Conservation (phyloP, 1,140 invertebrate genomes). For the Ceratitis capitata region DNA sequence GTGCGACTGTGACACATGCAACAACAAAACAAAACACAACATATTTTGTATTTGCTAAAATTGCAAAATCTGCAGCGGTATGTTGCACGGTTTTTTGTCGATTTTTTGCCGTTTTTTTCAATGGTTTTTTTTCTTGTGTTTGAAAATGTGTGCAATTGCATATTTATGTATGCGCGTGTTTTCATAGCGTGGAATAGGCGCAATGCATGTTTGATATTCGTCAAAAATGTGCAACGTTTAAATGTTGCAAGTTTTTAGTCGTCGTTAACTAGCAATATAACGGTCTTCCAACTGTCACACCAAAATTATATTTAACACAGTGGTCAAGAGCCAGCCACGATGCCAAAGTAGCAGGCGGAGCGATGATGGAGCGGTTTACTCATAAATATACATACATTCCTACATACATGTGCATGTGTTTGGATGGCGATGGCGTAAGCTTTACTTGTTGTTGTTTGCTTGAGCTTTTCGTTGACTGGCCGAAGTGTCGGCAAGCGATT, state of each 20-base stretch:
- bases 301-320: conserved; percentile 21
- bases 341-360: neutral
- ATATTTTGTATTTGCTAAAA: conserved; percentile 24
- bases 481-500: neutral
- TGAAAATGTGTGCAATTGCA: neutral
- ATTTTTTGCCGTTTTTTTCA: too few species aligned
- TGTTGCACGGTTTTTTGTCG: neutral
- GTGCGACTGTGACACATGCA: conserved; percentile 18
- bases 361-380: too few species aligned
- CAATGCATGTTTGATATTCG: neutral
- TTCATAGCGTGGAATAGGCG: neutral
- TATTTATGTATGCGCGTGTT: neutral
- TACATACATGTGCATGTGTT: too few species aligned
- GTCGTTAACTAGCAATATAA: neutral
- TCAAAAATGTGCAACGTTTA: neutral
- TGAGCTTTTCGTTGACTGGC: neutral
- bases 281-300: neutral
- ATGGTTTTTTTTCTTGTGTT: neutral
- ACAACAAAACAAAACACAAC: too few species aligned
- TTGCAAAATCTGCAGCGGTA: neutral
- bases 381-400: too few species aligned
- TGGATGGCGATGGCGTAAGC: neutral
- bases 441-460: neutral
- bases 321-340: neutral
- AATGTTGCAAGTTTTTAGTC: neutral